Evolutionary conservation across 2,797 vertebrate genomes (phyloP).

Genomic region (Paratrypauchen microcephalus): DNA sequence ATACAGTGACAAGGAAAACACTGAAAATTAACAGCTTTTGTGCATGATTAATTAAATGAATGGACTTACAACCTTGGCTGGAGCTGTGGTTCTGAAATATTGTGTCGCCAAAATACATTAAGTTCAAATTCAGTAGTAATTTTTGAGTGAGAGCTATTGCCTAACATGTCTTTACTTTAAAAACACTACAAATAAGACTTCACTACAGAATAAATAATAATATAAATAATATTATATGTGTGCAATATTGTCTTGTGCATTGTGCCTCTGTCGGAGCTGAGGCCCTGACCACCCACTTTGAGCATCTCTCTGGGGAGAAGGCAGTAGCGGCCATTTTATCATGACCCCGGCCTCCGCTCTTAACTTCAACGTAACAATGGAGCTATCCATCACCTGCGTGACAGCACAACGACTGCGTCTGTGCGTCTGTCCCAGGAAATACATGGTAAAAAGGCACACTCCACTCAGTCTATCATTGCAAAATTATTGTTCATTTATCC

Average conservation of each 20-base stretch:
- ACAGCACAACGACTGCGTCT: conserved; percentile 37
- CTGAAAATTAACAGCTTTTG: background rate
- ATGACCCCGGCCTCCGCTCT: conserved; percentile 56
- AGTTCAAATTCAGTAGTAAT: too few species aligned
- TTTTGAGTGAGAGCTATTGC: too few species aligned
- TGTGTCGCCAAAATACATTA: background rate
- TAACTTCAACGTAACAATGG: conserved; percentile 61
- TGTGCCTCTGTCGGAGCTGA: conserved; percentile 20
- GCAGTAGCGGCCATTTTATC: conserved; percentile 60
- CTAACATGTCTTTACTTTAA: background rate
- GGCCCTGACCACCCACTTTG: conserved; percentile 64
- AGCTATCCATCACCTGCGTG: conserved; percentile 65
- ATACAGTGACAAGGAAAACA: background rate
- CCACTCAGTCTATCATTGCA: background rate
- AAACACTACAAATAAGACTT: background rate
- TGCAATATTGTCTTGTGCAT: background rate
- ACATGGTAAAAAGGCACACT: background rate
- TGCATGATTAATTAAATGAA: background rate
- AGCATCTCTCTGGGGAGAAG: conserved; percentile 46
- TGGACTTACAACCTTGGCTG: background rate
- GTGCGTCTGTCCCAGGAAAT: conserved; percentile 10
- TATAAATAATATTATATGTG: background rate
- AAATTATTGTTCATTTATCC: background rate
- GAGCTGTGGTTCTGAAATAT: background rate
- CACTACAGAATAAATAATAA: background rate